Percentiles rank a stretch among this genome's conserved stretches.
phyloP scores from a whole-genome alignment of 2,113 vertebrate species.

The Sphaerodactylus townsendi region DNA sequence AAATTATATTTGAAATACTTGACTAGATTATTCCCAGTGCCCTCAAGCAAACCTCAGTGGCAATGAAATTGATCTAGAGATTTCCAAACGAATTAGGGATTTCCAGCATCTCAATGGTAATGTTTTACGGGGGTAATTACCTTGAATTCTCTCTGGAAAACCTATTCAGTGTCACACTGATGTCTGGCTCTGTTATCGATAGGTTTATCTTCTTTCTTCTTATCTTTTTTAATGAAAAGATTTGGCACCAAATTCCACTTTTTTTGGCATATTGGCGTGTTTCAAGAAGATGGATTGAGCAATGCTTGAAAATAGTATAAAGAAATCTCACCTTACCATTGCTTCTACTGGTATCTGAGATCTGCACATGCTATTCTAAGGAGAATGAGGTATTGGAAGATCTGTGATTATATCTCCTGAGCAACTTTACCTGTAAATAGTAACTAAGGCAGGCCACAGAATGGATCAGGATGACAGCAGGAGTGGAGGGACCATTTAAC shows the following conservation, averaged over 20 bases:
- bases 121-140: constrained; percentile 39
- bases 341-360: neutral
- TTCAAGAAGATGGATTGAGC: neutral
- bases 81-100: constrained; percentile 47
- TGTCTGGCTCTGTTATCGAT: neutral
- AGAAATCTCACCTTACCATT: too few relatives aligned
- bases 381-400: neutral
- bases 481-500: too few relatives aligned
- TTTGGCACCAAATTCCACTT: neutral
- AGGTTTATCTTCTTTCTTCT: neutral
- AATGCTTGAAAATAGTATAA: neutral
- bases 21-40: constrained; percentile 61
- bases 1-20: constrained; percentile 68
- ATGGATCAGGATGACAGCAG: too few relatives aligned
- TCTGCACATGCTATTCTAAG: neutral
- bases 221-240: neutral
- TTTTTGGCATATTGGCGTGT: neutral
- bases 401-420: too few relatives aligned
- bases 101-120: neutral
- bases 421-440: too few relatives aligned
- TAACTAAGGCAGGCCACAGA: too few relatives aligned
- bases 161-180: constrained; percentile 6
- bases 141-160: constrained; percentile 36
- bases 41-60: constrained; percentile 53
- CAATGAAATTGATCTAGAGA: constrained; percentile 60